These are phyloP conservation scores for Eristalis arbustorum DNA, from an alignment of 2,888 invertebrate species.

Conservation along the genomic window DNA sequence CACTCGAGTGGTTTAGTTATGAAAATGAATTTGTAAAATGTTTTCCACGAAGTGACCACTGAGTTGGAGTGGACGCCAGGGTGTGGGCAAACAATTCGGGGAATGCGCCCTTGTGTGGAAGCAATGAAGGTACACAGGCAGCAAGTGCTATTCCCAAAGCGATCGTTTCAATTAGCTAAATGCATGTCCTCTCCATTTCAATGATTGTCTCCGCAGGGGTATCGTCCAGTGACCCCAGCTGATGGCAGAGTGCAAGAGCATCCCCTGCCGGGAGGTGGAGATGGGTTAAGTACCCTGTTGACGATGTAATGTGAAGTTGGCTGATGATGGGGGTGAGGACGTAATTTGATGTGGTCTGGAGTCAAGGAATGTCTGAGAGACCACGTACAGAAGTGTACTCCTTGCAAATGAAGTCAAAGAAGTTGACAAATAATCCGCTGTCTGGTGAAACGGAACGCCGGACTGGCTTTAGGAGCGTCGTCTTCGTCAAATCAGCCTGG, in stretches of 20 bases:
- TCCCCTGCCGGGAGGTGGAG: neutral
- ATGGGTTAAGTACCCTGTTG: neutral
- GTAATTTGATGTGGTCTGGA: neutral
- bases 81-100: neutral
- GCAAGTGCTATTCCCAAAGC: conserved; percentile 50
- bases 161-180: conserved; percentile 67
- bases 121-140: neutral
- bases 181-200: conserved; percentile 62
- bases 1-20: neutral
- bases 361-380: neutral
- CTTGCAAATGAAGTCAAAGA: neutral
- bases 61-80: conserved; percentile 2
- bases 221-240: conserved; percentile 22
- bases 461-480: too few species aligned
- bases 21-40: conserved; percentile 11
- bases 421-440: too few species aligned
- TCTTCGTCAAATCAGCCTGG: too few species aligned
- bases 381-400: neutral
- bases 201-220: conserved; percentile 30
- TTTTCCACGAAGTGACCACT: conserved; percentile 32
- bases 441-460: too few species aligned
- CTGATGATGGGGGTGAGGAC: neutral
- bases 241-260: neutral
- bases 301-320: neutral
- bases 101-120: neutral